Base-by-base conservation (phyloP, 2,797 vertebrate genomes). In the Myotis daubentonii region DNA sequence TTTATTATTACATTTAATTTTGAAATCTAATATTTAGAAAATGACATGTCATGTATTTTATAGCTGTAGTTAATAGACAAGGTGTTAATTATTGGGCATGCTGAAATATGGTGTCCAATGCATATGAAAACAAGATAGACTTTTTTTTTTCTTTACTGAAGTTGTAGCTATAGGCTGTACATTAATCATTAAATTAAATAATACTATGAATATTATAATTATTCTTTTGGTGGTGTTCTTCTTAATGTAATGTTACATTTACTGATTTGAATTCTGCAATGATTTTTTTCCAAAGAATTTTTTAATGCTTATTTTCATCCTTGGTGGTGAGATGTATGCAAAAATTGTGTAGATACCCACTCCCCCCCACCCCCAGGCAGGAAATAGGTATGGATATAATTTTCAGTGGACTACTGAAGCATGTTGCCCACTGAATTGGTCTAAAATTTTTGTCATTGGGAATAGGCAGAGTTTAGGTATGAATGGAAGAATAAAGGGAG, bases 11-110 rank as follows among this genome's bases (percentile, higher is more conserved):
- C 25, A 38, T 8, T 66, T 9, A 91, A 79, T 79, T 49, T 71
- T 81, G 28, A 90, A 88, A 78, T 16, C 0, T 22, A 41, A 33
- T 92, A 8, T 51, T 93, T 53, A 93, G 72, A 91, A 86, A 89
- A 89, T 71, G 8, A n/a, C 57, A 68, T 70, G 36, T 4, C 12
- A 47, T 85, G 33, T 79, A 51, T 81, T n/a, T 47, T 36, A 22
- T 53, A 10, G 41, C 22, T 82, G 2, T 38, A 65, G 49, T 87
- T 94, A 91, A 55, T 75, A 87, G n/a, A 70, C 19, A 60, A 87
- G 1, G 3, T 93, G 28, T 53, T 91, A 74, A 49, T 68, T 49
- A 51, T 65, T 3, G 10, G 51, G 13, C 30, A 86, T 78, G 49
- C 4, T 84, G 36, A 75, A 88, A 66, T 87, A 76, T 16, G 23